Base-by-base conservation (phyloP, 2,113 vertebrate species). In the Anhinga rufa region DNA sequence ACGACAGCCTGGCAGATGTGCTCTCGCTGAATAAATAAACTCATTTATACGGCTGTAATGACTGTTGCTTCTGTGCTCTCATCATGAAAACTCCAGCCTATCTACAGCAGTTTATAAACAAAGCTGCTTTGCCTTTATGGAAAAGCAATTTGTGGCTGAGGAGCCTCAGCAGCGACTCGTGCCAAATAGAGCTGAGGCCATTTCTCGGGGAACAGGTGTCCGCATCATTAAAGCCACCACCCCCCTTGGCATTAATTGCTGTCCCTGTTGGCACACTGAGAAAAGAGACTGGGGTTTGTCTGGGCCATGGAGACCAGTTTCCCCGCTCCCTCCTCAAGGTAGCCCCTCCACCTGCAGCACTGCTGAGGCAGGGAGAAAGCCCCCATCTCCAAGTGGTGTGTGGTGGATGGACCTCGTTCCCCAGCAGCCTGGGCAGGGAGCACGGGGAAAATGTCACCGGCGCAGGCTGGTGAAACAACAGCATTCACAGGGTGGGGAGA, bases 91-190 rank as follows among this genome's bases (percentile, higher is more conserved):
- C 94, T 97, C 95, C 91, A 94, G 95, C 94, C 94, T 97, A 95
- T 93, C 90, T 95, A 92, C 88, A 96, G 91, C 93, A 97, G 91
- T 97, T 97, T 96, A 95, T 97, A 97, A 97, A 97, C 97, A 97
- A 97, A 97, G 96, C 94, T 96, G 92, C 97, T 97, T 95, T 95
- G 95, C 94, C 95, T 97, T 97, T 96, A 97, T 96, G 95, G 96
- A 93, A 96, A 97, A 97, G 94, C 97, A 97, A 96, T 98, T 97
- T 97, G 90, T 95, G 95, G 80, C 97, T 93, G 86, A 95, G 93
- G 87, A 93, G 93, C 83, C 95, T 94, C 96, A 0, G 93, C 89
- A 86, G 88, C 9, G 40, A 91, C 94, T 95, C 10, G 51, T 96
- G 95, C 97, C 97, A 97, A 97, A 95, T 91, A 94, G 94, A 93